Evolutionary conservation across 2,888 invertebrate genomes (phyloP).

Genomic region (Apodemia mormo): DNA sequence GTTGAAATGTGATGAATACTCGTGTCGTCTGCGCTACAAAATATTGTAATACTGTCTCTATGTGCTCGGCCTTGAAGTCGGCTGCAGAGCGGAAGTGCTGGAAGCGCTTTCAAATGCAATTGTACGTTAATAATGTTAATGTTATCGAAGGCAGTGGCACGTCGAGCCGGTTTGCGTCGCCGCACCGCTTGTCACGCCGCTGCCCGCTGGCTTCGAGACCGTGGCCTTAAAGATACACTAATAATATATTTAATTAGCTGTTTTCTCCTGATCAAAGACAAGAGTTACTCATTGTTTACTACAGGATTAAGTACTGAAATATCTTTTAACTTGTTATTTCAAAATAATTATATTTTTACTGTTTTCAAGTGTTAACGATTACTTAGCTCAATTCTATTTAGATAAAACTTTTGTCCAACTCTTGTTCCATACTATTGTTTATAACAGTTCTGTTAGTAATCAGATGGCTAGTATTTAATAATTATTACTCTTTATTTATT

Average conservation of each 20-base stretch:
- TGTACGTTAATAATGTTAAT: neutral
- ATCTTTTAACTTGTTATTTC: slow-evolving; percentile 8
- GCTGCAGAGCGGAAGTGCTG: neutral
- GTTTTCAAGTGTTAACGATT: slow-evolving; percentile 1
- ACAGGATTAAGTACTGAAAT: neutral
- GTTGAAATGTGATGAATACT: neutral
- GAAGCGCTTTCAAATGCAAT: neutral
- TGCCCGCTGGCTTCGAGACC: neutral
- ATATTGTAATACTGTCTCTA: neutral
- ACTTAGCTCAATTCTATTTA: slow-evolving; percentile 34
- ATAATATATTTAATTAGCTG: neutral
- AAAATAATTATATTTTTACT: slow-evolving; percentile 8
- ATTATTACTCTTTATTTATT: slow-evolving; percentile 65
- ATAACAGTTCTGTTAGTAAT: slow-evolving; percentile 36
- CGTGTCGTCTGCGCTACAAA: neutral
- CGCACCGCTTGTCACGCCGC: neutral
- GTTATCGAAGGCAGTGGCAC: neutral
- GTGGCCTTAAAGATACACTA: neutral
- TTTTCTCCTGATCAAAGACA: neutral
- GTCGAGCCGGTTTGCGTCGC: neutral
- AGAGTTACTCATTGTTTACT: slow-evolving; percentile 3
- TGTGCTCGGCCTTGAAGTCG: neutral
- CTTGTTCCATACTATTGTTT: slow-evolving; percentile 36
- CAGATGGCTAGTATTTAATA: slow-evolving; percentile 19
- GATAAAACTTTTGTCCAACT: slow-evolving; percentile 44